Evolutionary conservation across 2,113 vertebrate genomes (phyloP).

Genomic region (Alces alces): DNA sequence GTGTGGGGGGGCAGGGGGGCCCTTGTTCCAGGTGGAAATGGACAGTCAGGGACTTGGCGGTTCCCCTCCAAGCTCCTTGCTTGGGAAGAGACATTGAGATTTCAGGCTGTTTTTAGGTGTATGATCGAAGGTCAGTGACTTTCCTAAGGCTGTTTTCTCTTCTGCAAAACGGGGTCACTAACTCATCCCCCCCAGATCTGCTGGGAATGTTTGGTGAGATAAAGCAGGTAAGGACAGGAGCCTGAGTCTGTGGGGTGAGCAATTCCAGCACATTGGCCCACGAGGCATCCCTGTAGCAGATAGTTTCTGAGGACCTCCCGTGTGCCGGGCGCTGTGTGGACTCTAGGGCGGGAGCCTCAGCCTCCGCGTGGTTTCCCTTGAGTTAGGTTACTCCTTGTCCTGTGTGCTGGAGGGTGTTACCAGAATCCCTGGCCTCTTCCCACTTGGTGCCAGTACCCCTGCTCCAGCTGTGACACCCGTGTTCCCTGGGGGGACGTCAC

Average conservation of each 20-base stretch:
- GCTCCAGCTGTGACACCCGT: not conserved
- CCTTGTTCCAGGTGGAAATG: not conserved
- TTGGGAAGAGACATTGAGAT: not conserved
- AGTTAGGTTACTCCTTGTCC: not conserved
- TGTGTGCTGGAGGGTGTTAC: not conserved
- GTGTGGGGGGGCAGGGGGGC: not conserved
- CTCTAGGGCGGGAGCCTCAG: not conserved
- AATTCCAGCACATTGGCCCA: not conserved
- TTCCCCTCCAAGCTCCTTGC: not conserved
- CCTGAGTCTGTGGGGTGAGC: rapidly evolving
- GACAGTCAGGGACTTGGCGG: not conserved
- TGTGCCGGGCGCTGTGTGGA: not conserved
- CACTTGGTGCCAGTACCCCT: not conserved
- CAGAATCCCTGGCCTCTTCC: not conserved
- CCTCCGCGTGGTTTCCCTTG: rapidly evolving
- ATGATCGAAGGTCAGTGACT: not conserved
- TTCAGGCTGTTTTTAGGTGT: not conserved
- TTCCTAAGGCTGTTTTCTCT: not conserved
- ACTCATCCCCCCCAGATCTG: not conserved
- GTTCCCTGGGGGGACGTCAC: too few species aligned
- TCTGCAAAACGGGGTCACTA: not conserved
- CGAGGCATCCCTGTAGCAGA: not conserved
- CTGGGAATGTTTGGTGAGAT: not conserved
- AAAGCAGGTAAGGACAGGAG: not conserved
- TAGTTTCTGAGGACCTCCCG: not conserved